Conservation (phyloP, 2,113 vertebrate species). For the Nansenia antarctica region DNA sequence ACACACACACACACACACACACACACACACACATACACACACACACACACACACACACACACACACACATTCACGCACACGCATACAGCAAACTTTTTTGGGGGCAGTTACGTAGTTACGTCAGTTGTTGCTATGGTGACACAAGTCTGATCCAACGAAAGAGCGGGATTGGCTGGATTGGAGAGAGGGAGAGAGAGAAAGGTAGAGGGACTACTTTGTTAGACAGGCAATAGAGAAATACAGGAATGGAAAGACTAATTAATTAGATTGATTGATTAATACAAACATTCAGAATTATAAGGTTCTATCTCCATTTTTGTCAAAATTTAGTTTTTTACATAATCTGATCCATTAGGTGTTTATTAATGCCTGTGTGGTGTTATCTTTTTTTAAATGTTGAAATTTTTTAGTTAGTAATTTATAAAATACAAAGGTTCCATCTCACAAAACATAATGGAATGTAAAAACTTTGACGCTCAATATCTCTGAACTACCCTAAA, state of each 20-base stretch:
- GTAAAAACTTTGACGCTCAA: too few species aligned
- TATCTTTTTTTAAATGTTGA: constrained; percentile 18
- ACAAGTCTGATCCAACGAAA: constrained; percentile 58
- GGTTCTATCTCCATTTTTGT: too few species aligned
- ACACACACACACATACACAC: constrained; percentile 36
- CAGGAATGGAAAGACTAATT: constrained; percentile 15
- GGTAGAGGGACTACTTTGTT: constrained; percentile 46
- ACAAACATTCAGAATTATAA: too few species aligned
- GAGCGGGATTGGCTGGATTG: constrained; percentile 61
- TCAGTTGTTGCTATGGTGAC: constrained; percentile 81
- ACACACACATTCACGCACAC: constrained; percentile 11
- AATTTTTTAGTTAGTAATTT: too few species aligned
- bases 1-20: constrained; percentile 48
- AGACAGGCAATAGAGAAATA: constrained; percentile 34
- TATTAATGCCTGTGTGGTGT: too few species aligned
- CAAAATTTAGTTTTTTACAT: too few species aligned
- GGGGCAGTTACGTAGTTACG: constrained; percentile 66
- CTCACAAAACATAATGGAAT: too few species aligned
- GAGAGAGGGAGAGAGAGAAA: constrained; percentile 33
- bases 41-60: constrained; percentile 47
- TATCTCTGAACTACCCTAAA: too few species aligned
- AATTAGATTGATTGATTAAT: constrained; percentile 57
- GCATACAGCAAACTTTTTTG: constrained; percentile 31
- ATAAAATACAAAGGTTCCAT: too few species aligned
- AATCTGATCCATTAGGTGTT: too few species aligned